A percentile compares a stretch with the other conserved stretches of the same genome.
phyloP scores from a whole-genome alignment of 1,140 invertebrate species.

The Dinoponera quadriceps region DNA sequence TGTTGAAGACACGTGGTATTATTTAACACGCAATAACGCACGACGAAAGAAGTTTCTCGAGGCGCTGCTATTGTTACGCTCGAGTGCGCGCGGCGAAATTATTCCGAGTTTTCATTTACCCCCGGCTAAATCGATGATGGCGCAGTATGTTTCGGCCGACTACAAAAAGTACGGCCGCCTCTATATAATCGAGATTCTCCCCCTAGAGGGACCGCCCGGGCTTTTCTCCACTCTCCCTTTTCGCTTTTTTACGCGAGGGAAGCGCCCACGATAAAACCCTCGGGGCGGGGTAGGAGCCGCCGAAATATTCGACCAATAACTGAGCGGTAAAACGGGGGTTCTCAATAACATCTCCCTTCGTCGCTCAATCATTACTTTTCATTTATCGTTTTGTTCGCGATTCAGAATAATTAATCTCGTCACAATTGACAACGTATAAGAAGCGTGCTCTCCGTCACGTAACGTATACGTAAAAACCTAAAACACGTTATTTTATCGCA shows the following conservation, averaged over 20 bases:
- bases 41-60: not conserved
- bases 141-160: not conserved
- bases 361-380: not conserved
- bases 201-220: constrained; percentile 23
- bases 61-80: constrained; percentile 13
- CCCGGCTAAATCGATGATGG: constrained; percentile 47
- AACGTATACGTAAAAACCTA: not conserved
- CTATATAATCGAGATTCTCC: constrained; percentile 26
- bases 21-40: too few relatives aligned
- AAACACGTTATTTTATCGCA: constrained; percentile 8
- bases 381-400: not conserved
- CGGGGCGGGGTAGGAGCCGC: not conserved
- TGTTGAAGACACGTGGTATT: too few relatives aligned
- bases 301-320: constrained; percentile 1
- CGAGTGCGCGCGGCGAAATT: constrained; percentile 3
- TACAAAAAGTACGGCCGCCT: constrained; percentile 40
- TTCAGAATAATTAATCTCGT: not conserved
- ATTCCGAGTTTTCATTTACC: constrained; percentile 35
- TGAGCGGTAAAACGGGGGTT: not conserved
- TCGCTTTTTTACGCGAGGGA: constrained; percentile 12
- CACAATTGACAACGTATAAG: not conserved
- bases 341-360: not conserved
- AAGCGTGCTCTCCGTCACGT: not conserved
- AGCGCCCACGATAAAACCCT: not conserved
- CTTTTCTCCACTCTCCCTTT: not conserved